Evolutionary conservation across 2,888 invertebrate species (phyloP).

Genomic region (Hyppa rectilinea): DNA sequence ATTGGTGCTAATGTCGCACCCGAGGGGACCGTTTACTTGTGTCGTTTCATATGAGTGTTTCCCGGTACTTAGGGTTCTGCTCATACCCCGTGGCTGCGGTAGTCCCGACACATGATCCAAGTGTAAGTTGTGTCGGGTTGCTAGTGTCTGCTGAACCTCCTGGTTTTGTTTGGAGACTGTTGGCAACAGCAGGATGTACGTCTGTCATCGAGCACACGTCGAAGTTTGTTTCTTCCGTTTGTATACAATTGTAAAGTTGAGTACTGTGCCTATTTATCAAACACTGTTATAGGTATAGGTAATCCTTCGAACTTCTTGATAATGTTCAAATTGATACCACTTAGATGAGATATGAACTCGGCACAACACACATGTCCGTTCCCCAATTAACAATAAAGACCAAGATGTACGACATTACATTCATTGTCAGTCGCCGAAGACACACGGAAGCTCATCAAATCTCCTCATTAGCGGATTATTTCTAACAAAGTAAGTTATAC

Average conservation of each 20-base stretch:
- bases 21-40: slow-evolving; percentile 27
- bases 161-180: background rate
- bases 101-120: background rate
- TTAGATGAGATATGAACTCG: slow-evolving; percentile 1
- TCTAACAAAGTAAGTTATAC: slow-evolving; percentile 20
- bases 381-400: slow-evolving; percentile 31
- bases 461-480: slow-evolving; percentile 39
- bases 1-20: slow-evolving; percentile 21
- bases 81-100: background rate
- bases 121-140: background rate
- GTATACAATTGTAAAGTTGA: background rate
- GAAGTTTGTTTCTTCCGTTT: slow-evolving; percentile 5
- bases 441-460: slow-evolving; percentile 39
- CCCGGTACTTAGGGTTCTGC: background rate
- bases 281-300: background rate
- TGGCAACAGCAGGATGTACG: background rate
- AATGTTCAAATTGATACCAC: background rate
- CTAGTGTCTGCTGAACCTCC: background rate
- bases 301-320: background rate
- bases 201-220: background rate
- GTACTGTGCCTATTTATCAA: no score
- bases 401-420: slow-evolving; percentile 7
- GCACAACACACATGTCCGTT: slow-evolving; percentile 1
- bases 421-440: slow-evolving; percentile 10
- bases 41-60: slow-evolving; percentile 10